These are phyloP conservation scores for Nymphalis io DNA, from an alignment of 1,140 invertebrate genomes.

Conservation along the genomic window DNA sequence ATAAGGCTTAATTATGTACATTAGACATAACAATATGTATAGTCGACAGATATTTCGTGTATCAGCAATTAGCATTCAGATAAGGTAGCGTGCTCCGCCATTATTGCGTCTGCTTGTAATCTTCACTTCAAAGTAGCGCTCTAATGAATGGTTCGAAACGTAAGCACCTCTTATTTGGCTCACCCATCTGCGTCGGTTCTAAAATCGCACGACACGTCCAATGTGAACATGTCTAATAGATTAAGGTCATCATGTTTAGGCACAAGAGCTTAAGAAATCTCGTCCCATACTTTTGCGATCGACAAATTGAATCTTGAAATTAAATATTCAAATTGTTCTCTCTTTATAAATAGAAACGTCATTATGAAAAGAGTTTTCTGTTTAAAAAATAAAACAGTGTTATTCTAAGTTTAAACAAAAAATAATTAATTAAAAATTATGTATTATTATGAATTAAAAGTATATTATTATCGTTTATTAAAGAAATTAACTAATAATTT, in stretches of 20 bases:
- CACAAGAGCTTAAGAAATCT: background rate
- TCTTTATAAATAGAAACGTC: too few species aligned
- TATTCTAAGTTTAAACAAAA: too few species aligned
- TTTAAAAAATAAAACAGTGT: too few species aligned
- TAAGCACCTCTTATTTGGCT: constrained; percentile 19
- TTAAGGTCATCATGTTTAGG: constrained; percentile 17
- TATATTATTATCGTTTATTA: too few species aligned
- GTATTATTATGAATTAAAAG: too few species aligned
- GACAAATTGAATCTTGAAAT: too few species aligned
- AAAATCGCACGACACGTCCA: constrained; percentile 13
- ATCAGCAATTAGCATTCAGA: constrained; percentile 17
- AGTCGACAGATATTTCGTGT: background rate
- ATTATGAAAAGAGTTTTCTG: too few species aligned
- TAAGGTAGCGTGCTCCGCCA: constrained; percentile 4
- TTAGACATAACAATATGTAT: background rate
- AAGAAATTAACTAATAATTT: too few species aligned
- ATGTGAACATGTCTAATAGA: constrained; percentile 11
- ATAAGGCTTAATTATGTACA: background rate
- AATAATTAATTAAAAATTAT: too few species aligned
- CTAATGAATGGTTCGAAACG: constrained; percentile 7
- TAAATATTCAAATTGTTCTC: too few species aligned
- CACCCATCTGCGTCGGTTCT: constrained; percentile 10
- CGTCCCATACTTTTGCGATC: background rate
- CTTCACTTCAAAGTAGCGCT: background rate
- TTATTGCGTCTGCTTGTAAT: constrained; percentile 16